A percentile compares a stretch with the other conserved stretches of the same genome.
phyloP scores from a whole-genome alignment of 1,140 invertebrate species.

The Trachelipus rathkii region DNA sequence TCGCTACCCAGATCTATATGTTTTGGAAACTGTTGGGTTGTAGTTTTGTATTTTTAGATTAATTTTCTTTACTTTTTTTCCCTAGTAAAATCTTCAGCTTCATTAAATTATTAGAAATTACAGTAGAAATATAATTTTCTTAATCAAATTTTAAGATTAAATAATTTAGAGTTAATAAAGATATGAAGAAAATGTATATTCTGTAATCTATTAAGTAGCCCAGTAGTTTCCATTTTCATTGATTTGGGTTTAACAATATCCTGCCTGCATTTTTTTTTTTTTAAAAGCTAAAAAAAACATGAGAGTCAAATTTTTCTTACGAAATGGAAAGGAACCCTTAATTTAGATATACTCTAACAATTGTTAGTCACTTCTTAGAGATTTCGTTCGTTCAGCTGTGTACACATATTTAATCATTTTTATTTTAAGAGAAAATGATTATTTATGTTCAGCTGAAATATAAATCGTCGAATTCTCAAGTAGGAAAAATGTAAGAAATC shows the following conservation, averaged over 20 bases:
- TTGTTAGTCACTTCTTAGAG: background rate
- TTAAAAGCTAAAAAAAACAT: too few relatives aligned
- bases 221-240: background rate
- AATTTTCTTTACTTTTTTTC: too few relatives aligned
- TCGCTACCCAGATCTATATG: background rate
- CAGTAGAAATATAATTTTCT: too few relatives aligned
- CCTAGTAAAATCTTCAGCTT: too few relatives aligned
- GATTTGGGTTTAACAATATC: conserved; percentile 7
- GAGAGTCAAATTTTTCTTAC: background rate
- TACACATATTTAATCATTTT: background rate
- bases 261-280: background rate
- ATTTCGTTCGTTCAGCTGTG: background rate
- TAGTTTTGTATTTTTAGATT: background rate
- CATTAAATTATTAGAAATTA: too few relatives aligned
- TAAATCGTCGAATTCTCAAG: background rate
- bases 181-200: background rate
- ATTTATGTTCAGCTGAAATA: background rate
- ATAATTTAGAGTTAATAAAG: too few relatives aligned
- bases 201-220: background rate
- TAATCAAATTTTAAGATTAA: too few relatives aligned
- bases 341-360: background rate
- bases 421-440: too few relatives aligned
- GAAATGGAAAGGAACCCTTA: background rate
- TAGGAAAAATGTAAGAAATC: background rate
- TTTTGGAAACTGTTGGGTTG: background rate